A percentile compares a stretch with the other conserved stretches of the same genome.
Conservation (phyloP, 2,797 vertebrate species). For the Protosalanx chinensis region DNA sequence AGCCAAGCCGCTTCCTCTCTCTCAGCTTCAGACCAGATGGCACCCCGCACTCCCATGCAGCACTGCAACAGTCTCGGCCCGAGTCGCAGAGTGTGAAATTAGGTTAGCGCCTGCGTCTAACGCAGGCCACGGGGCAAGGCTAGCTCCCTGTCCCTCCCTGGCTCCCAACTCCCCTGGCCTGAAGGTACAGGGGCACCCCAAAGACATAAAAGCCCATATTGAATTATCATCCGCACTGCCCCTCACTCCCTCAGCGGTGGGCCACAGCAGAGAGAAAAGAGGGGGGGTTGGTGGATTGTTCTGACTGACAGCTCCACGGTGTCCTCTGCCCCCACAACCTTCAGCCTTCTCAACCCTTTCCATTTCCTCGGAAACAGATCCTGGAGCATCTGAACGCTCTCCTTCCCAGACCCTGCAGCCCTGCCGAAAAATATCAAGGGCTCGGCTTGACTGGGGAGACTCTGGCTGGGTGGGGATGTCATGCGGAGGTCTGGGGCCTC, state of each 20-base stretch:
- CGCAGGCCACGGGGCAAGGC: conserved; percentile 65
- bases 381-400: conserved; percentile 41
- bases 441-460: conserved; percentile 35
- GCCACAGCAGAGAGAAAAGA: conserved; percentile 30
- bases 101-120: conserved; percentile 76
- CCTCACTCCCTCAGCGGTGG: conserved; percentile 47
- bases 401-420: conserved; percentile 32
- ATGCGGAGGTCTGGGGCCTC: conserved; percentile 43
- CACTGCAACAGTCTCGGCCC: conserved; percentile 68
- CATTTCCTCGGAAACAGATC: conserved; percentile 40
- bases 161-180: conserved; percentile 51
- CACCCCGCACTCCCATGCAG: conserved; percentile 63
- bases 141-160: conserved; percentile 62
- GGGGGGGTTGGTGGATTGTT: conserved; percentile 25
- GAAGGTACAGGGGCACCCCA: conserved; percentile 65
- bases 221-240: conserved; percentile 66
- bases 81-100: conserved; percentile 80
- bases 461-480: conserved; percentile 44
- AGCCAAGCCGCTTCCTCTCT: conserved; percentile 73
- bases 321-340: conserved; percentile 35
- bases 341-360: conserved; percentile 35
- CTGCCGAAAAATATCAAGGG: conserved; percentile 49
- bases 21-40: conserved; percentile 74
- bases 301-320: conserved; percentile 48
- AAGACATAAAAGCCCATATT: conserved; percentile 62